Percentiles rank a stretch among this genome's conserved stretches.
Evolutionary conservation across 2,888 invertebrate genomes (phyloP).

Genomic region (Spilosoma lubricipeda): DNA sequence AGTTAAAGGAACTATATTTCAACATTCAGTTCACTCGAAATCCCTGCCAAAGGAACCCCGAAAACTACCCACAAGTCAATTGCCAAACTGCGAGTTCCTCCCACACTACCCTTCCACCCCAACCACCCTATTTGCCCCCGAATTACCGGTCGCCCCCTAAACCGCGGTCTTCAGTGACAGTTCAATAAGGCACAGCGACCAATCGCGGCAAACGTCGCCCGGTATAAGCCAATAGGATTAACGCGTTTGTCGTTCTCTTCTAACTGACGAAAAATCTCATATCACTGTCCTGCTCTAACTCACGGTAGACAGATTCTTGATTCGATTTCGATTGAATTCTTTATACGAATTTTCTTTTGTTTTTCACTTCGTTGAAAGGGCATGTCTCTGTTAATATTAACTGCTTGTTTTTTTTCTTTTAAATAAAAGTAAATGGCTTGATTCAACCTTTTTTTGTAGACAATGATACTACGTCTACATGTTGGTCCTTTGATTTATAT

Average conservation of each 20-base stretch:
- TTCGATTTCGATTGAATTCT: conserved; percentile 84
- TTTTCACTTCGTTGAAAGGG: conserved; percentile 73
- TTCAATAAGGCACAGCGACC: conserved; percentile 85
- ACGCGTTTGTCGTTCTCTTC: conserved; percentile 72
- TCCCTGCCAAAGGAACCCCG: conserved; percentile 73
- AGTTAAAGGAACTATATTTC: conserved; percentile 44
- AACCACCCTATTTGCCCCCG: conserved; percentile 74
- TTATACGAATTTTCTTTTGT: conserved; percentile 81
- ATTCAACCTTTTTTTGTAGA: conserved; percentile 12
- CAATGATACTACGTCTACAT: background rate
- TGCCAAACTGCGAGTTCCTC: conserved; percentile 81
- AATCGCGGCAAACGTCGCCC: conserved; percentile 85
- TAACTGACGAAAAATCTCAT: conserved; percentile 41
- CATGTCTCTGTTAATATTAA: conserved; percentile 57
- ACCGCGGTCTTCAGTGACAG: conserved; percentile 85
- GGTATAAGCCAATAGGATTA: conserved; percentile 87
- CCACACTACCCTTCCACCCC: conserved; percentile 58
- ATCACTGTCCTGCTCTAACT: conserved; percentile 65
- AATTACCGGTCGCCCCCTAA: conserved; percentile 83
- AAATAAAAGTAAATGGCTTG: conserved; percentile 44
- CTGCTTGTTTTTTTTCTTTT: conserved; percentile 43
- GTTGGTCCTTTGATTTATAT: background rate
- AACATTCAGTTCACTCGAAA: conserved; percentile 46
- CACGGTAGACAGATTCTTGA: conserved; percentile 81
- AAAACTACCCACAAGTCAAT: conserved; percentile 86